Percentiles rank a stretch among this genome's conserved stretches.
Evolutionary conservation across 1,140 invertebrate species (phyloP).

Genomic region (Leptinotarsa defecta): DNA sequence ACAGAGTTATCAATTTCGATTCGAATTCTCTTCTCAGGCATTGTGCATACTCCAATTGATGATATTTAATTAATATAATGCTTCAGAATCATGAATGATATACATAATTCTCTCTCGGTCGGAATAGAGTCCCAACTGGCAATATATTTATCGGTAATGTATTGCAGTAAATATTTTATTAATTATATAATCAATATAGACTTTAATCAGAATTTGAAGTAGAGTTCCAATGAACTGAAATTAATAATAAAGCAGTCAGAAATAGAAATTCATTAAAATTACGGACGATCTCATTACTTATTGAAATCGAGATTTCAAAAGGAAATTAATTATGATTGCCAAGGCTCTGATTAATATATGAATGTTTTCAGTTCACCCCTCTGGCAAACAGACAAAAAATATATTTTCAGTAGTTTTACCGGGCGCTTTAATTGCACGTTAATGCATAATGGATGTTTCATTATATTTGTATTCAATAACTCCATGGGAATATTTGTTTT

Average conservation of each 20-base stretch:
- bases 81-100: not conserved
- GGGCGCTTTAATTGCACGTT: too few relatives aligned
- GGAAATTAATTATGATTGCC: too few relatives aligned
- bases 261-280: conserved; percentile 4
- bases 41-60: not conserved
- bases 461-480: too few relatives aligned
- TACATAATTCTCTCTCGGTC: not conserved
- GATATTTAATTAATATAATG: not conserved
- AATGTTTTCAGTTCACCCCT: too few relatives aligned
- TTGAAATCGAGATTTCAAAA: not conserved
- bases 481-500: too few relatives aligned
- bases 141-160: conserved; percentile 17
- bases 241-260: conserved; percentile 2
- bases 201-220: conserved; percentile 24
- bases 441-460: too few relatives aligned
- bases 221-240: conserved; percentile 18
- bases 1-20: too few relatives aligned
- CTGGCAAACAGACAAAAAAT: too few relatives aligned
- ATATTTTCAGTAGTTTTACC: too few relatives aligned
- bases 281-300: not conserved
- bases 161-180: conserved; percentile 21
- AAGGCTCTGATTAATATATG: too few relatives aligned
- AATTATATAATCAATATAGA: conserved; percentile 23
- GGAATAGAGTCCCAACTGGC: not conserved
- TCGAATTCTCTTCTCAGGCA: too few relatives aligned